A percentile compares a stretch with the other conserved stretches of the same genome.
Evolutionary conservation across 2,888 invertebrate species (phyloP).

Genomic region (Slavum lentiscoides): DNA sequence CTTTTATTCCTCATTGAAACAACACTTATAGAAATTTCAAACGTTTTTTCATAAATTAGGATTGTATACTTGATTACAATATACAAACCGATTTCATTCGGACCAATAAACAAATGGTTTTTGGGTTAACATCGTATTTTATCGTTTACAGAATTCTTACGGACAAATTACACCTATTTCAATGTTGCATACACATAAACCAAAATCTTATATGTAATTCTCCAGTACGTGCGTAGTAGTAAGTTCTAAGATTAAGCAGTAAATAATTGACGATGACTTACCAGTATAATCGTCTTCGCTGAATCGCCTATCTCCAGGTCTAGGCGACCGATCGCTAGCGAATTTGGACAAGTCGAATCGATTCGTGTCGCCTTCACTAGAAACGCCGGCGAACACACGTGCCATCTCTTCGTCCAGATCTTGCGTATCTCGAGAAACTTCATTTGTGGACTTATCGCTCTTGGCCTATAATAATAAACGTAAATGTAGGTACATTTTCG

Average conservation of each 20-base stretch:
- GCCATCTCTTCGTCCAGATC: conserved; percentile 87
- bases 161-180: neutral
- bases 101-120: neutral
- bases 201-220: neutral
- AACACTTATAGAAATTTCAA: neutral
- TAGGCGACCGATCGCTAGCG: conserved; percentile 57
- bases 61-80: too few species aligned
- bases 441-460: neutral
- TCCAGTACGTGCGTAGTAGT: neutral
- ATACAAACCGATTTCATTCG: too few species aligned
- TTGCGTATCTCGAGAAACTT: conserved; percentile 58
- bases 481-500: neutral
- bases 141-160: neutral
- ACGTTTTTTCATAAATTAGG: neutral
- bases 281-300: conserved; percentile 48
- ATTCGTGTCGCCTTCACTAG: conserved; percentile 69
- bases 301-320: conserved; percentile 36
- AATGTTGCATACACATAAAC: neutral
- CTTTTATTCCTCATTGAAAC: neutral
- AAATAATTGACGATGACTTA: neutral
- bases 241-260: too few species aligned
- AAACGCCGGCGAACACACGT: conserved; percentile 83
- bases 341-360: conserved; percentile 67
- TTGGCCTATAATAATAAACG: conserved; percentile 9
- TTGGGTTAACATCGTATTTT: neutral